These are phyloP conservation scores for Coronaproctus castanopsis DNA, from an alignment of 2,888 invertebrate species.

Conservation along the genomic window DNA sequence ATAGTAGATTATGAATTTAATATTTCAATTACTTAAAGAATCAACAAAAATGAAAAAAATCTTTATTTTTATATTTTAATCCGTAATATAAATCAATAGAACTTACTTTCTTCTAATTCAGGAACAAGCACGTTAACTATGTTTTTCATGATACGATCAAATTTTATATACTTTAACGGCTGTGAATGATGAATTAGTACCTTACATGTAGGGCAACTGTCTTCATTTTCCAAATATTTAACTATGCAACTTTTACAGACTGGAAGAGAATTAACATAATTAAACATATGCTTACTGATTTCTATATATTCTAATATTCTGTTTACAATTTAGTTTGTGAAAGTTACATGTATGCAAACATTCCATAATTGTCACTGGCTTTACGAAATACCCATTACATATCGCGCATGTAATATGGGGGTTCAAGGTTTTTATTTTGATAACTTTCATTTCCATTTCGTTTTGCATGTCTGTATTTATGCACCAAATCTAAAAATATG, in stretches of 20 bases:
- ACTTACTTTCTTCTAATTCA: conserved; percentile 28
- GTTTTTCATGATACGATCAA: conserved; percentile 98
- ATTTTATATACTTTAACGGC: conserved; percentile 95
- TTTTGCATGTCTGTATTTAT: no score
- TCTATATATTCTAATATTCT: no score
- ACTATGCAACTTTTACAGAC: conserved; percentile 97
- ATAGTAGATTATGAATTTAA: no score
- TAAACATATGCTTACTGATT: no score
- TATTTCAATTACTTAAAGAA: no score
- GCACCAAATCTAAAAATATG: no score
- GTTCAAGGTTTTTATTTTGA: conserved; percentile 76
- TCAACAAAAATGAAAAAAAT: no score
- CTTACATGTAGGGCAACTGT: conserved; percentile 92
- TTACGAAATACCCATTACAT: conserved; percentile 90
- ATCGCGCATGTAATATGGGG: conserved; percentile 90
- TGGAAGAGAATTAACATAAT: no score
- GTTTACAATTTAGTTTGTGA: no score
- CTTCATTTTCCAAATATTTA: conserved; percentile 91
- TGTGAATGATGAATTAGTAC: conserved; percentile 97
- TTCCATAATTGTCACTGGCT: conserved; percentile 96
- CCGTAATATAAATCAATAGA: no score
- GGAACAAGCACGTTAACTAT: conserved; percentile 98
- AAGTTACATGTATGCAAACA: conserved; percentile 88
- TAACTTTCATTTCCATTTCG: no score
- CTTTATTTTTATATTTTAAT: no score